phyloP scores from a whole-genome alignment of 2,797 vertebrate species.

The Gobionotothen gibberifrons region DNA sequence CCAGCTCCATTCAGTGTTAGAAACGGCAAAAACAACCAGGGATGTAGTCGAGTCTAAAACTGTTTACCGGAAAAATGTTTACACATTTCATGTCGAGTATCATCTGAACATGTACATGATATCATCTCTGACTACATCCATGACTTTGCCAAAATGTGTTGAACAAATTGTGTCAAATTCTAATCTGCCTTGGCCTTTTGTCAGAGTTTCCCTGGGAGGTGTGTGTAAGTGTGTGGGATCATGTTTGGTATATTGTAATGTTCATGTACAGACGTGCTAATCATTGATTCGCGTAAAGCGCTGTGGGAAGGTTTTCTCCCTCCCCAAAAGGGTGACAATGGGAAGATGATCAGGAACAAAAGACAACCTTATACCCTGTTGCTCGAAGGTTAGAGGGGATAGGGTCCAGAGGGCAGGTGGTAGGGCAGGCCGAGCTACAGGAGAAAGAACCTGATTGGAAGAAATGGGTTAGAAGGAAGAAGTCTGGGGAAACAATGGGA shows the following conservation, averaged over 20 bases:
- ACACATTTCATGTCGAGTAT: constrained; percentile 30
- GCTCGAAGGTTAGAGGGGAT: too few species aligned
- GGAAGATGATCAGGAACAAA: too few species aligned
- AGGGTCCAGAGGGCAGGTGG: too few species aligned
- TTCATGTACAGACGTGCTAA: constrained; percentile 71
- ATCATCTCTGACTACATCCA: constrained; percentile 29
- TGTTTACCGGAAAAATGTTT: constrained; percentile 54
- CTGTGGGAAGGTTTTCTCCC: constrained; percentile 12
- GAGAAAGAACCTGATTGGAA: too few species aligned
- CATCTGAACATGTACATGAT: constrained; percentile 35
- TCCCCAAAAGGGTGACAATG: constrained; percentile 19
- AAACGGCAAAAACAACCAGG: constrained; percentile 29
- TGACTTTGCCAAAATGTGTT: constrained; percentile 29
- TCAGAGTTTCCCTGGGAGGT: constrained; percentile 79
- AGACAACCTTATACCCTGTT: too few species aligned
- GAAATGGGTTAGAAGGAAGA: too few species aligned
- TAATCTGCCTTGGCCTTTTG: constrained; percentile 63
- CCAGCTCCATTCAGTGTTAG: constrained; percentile 33
- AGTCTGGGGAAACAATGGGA: too few species aligned
- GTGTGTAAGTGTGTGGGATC: constrained; percentile 61
- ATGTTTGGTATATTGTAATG: constrained; percentile 66
- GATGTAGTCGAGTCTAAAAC: constrained; percentile 42
- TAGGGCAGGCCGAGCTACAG: too few species aligned
- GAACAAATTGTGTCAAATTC: constrained; percentile 16
- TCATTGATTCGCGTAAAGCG: constrained; percentile 53